Evolutionary conservation across 2,888 invertebrate genomes (phyloP).

Genomic region (Glyphotaelius pellucidus): DNA sequence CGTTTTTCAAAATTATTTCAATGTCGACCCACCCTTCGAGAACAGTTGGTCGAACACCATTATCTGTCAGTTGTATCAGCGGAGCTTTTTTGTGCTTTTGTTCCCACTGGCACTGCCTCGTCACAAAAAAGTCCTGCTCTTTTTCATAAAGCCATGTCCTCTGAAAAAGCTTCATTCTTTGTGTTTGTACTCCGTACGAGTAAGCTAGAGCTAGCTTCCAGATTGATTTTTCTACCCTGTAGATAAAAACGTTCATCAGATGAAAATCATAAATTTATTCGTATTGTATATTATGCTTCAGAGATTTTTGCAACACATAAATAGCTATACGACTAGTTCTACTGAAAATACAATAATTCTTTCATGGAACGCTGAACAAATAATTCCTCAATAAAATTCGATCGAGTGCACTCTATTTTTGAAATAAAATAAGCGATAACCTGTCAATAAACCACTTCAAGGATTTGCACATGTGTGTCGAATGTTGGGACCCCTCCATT

Average conservation of each 20-base stretch:
- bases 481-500: not conserved
- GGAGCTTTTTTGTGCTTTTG: constrained; percentile 39
- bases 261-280: too few species aligned
- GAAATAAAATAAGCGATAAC: too few species aligned
- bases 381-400: not conserved
- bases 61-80: constrained; percentile 49
- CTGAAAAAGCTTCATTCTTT: constrained; percentile 50
- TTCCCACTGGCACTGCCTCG: constrained; percentile 21
- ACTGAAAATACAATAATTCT: too few species aligned
- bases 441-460: not conserved
- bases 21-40: not conserved
- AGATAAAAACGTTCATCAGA: not conserved
- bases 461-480: not conserved
- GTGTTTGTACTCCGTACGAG: not conserved
- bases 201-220: not conserved
- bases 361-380: not conserved
- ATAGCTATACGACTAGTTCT: too few species aligned
- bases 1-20: not conserved
- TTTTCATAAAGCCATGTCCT: constrained; percentile 28
- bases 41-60: not conserved
- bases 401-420: not conserved
- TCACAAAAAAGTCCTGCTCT: constrained; percentile 34
- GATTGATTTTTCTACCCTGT: not conserved
- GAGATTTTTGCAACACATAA: too few species aligned
- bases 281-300: too few species aligned